phyloP scores from a whole-genome alignment of 1,140 invertebrate genomes.

The Monochamus saltuarius region DNA sequence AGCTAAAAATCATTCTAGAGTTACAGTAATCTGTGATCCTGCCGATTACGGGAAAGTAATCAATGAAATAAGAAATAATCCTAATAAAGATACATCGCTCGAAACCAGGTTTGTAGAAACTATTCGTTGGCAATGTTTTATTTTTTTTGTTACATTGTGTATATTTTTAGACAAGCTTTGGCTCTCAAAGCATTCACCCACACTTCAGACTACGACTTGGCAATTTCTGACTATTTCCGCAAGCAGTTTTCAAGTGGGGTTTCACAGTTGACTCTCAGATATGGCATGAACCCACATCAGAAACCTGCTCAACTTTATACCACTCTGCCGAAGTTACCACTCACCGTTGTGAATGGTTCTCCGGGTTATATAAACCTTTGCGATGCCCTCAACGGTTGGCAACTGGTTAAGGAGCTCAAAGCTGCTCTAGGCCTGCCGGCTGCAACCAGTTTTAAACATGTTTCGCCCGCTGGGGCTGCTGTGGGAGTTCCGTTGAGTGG shows the following conservation, averaged over 20 bases:
- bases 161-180: conserved; percentile 63
- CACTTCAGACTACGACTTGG: conserved; percentile 90
- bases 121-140: not conserved
- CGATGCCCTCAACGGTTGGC: conserved; percentile 97
- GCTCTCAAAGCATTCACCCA: conserved; percentile 95
- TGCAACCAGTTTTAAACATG: conserved; percentile 97
- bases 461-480: conserved; percentile 94
- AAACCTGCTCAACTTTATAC: conserved; percentile 94
- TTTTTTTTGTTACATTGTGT: not conserved
- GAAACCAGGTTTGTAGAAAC: conserved; percentile 67
- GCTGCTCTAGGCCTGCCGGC: conserved; percentile 79
- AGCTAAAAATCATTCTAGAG: conserved; percentile 95
- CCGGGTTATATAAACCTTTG: conserved; percentile 98
- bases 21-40: conserved; percentile 93
- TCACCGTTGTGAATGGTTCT: conserved; percentile 90
- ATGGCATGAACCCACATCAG: conserved; percentile 98
- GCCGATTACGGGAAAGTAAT: conserved; percentile 80
- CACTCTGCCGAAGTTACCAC: conserved; percentile 75
- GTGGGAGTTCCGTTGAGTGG: conserved; percentile 73
- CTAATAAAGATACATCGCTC: conserved; percentile 64
- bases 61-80: conserved; percentile 62
- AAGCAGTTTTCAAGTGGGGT: conserved; percentile 79
- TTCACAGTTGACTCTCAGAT: conserved; percentile 83
- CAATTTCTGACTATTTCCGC: conserved; percentile 95
- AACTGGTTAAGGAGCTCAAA: conserved; percentile 89